These are phyloP conservation scores for Mythimna lalbum DNA, from an alignment of 2,888 invertebrate genomes.

Conservation along the genomic window DNA sequence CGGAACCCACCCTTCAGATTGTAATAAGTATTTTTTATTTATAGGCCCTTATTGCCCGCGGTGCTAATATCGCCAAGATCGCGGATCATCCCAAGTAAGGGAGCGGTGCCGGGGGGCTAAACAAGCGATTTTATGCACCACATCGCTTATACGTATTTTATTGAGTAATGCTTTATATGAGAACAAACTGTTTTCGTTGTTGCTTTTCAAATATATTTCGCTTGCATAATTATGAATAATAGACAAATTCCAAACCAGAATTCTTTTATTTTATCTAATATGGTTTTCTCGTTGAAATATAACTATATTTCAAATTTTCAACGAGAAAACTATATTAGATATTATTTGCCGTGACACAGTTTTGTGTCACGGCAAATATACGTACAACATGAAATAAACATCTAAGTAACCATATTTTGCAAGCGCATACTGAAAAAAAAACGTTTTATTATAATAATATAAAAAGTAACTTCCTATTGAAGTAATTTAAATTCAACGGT, in stretches of 20 bases:
- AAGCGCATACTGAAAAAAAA: neutral
- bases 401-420: neutral
- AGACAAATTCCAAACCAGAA: neutral
- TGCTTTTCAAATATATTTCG: constrained; percentile 49
- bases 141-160: constrained; percentile 74
- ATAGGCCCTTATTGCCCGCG: constrained; percentile 83
- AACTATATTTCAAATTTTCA: too few species aligned
- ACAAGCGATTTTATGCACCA: constrained; percentile 82
- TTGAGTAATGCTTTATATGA: constrained; percentile 77
- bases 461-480: neutral
- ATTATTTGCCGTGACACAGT: too few species aligned
- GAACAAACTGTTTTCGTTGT: constrained; percentile 65
- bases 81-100: constrained; percentile 82
- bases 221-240: neutral
- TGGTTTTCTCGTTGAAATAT: too few species aligned
- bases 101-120: constrained; percentile 71
- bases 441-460: too few species aligned
- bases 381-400: constrained; percentile 8
- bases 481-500: neutral
- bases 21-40: constrained; percentile 88
- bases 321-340: too few species aligned
- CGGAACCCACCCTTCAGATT: constrained; percentile 74
- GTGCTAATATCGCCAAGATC: constrained; percentile 88
- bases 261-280: neutral
- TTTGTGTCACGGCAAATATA: neutral